Percentiles rank a stretch among this genome's conserved stretches.
Evolutionary conservation across 2,113 vertebrate genomes (phyloP).

Genomic region (Oryzias celebensis): DNA sequence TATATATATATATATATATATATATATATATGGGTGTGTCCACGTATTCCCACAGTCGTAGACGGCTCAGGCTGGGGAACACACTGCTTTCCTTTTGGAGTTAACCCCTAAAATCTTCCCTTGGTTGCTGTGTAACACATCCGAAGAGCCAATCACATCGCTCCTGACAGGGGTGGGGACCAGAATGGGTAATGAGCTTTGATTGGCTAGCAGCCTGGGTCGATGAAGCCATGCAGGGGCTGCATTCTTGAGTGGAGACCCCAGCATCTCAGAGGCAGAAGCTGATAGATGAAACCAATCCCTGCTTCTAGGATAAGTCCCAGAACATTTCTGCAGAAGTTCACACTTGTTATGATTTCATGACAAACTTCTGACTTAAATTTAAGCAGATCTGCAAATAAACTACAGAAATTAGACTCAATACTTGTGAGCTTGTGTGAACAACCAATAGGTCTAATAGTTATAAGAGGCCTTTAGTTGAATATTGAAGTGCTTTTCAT

Average conservation of each 20-base stretch:
- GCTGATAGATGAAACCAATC: conserved; percentile 30
- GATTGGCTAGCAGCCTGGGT: conserved; percentile 50
- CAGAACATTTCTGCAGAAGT: conserved; percentile 57
- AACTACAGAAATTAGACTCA: background rate
- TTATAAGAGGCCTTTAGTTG: conserved; percentile 10
- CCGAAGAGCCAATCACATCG: conserved; percentile 37
- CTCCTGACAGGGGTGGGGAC: conserved; percentile 44
- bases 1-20: no score
- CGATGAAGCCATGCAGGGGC: conserved; percentile 34
- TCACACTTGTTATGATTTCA: conserved; percentile 35
- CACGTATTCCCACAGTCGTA: no score
- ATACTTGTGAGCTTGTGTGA: conserved; percentile 14
- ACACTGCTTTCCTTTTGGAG: conserved; percentile 11
- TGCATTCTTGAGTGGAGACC: conserved; percentile 28
- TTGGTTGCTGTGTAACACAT: conserved; percentile 34
- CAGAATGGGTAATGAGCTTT: conserved; percentile 49
- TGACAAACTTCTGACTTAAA: background rate
- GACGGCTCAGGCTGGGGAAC: background rate
- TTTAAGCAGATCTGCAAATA: conserved; percentile 10
- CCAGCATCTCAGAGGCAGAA: conserved; percentile 11
- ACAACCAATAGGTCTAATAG: conserved; percentile 13
- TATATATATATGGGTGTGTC: no score
- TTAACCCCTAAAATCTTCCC: conserved; percentile 48
- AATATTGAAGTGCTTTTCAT: conserved; percentile 45
- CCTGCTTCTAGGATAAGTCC: conserved; percentile 52